These are phyloP conservation scores for Caenorhabditis parvicauda DNA, from an alignment of 2,888 invertebrate species.

Conservation along the genomic window DNA sequence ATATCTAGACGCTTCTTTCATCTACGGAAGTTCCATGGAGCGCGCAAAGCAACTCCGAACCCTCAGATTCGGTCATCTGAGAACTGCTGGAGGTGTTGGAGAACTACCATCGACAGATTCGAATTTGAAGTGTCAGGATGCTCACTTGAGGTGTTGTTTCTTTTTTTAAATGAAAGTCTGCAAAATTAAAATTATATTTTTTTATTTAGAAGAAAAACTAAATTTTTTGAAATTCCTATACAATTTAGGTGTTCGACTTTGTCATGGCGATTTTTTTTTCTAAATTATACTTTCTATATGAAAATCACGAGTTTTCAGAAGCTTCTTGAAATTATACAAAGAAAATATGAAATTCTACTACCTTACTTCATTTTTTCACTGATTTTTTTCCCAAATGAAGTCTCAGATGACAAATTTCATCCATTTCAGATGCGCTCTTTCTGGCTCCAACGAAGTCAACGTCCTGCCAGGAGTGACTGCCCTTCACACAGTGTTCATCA, in stretches of 20 bases:
- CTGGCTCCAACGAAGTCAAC: conserved; percentile 56
- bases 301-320: neutral
- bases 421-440: conserved; percentile 27
- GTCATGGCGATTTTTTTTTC: no score
- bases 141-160: conserved; percentile 11
- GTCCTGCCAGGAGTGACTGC: conserved; percentile 54
- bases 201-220: no score
- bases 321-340: neutral
- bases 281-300: no score
- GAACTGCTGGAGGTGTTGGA: conserved; percentile 45
- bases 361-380: neutral
- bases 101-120: conserved; percentile 39
- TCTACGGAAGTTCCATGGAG: conserved; percentile 87
- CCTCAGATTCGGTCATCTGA: conserved; percentile 64
- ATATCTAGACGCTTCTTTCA: conserved; percentile 75
- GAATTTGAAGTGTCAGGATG: conserved; percentile 33
- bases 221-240: no score
- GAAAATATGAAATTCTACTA: neutral
- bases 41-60: conserved; percentile 77
- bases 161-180: no score
- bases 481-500: conserved; percentile 58
- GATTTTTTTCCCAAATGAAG: neutral
- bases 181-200: no score
- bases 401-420: neutral
- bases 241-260: no score